Percentiles rank a stretch among this genome's conserved stretches.
Conservation (phyloP, 2,797 vertebrate species). For the Muscicapa comitata region DNA sequence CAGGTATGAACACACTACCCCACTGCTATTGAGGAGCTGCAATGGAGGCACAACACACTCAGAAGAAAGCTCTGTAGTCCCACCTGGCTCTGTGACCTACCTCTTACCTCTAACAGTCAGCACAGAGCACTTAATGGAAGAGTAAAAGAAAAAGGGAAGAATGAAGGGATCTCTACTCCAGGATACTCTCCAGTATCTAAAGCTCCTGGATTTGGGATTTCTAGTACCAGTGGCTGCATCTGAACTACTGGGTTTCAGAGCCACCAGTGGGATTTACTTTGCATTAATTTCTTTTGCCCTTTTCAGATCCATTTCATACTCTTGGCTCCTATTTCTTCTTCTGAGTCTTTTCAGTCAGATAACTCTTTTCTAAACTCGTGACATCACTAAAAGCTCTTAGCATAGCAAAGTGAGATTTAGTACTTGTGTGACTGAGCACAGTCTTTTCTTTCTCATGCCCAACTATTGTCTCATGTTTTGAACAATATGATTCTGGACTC, state of each 20-base stretch:
- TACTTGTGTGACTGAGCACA: neutral
- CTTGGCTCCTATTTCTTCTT: neutral
- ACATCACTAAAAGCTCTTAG: neutral
- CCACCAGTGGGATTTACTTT: neutral
- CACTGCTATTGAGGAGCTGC: neutral
- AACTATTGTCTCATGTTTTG: neutral
- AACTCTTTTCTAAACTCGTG: neutral
- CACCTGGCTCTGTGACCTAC: neutral
- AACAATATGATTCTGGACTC: neutral
- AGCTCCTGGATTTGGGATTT: neutral
- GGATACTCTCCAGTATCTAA: neutral
- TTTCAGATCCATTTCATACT: neutral
- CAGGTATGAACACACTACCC: fast-evolving
- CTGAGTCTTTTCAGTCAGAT: neutral
- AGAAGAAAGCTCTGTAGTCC: neutral
- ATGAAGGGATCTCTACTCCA: neutral
- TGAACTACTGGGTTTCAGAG: neutral
- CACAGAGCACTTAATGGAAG: neutral
- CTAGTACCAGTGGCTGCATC: neutral
- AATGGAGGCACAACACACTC: fast-evolving
- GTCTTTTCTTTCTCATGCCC: neutral
- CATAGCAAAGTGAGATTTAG: neutral
- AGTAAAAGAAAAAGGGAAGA: neutral
- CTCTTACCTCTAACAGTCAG: neutral
- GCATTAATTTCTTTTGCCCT: neutral